Conservation (phyloP, 1,140 invertebrate species). For the Drosophila murphyi region DNA sequence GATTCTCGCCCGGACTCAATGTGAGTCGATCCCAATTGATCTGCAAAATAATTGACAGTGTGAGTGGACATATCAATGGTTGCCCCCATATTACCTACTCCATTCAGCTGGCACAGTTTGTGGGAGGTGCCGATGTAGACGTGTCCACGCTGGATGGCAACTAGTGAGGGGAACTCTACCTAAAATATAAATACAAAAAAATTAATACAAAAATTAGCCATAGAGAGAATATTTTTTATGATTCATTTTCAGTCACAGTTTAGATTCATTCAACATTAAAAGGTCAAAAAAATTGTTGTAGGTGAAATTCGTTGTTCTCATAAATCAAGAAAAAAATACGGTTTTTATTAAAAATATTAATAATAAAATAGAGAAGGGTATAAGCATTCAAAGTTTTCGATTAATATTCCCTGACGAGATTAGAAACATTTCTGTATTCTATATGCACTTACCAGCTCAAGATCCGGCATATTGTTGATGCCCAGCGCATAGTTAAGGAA, state of each 20-base stretch:
- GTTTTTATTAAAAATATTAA: too few species aligned
- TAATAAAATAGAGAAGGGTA: too few species aligned
- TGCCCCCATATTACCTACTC: conserved; percentile 31
- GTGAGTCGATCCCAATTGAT: conserved; percentile 77
- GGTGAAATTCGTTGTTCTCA: too few species aligned
- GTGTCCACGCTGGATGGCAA: conserved; percentile 77
- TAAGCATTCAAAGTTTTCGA: too few species aligned
- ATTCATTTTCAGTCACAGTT: too few species aligned
- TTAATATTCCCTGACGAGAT: background rate
- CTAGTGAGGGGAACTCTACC: conserved; percentile 67
- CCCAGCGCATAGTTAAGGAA: conserved; percentile 96
- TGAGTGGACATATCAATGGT: background rate
- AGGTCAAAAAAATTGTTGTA: too few species aligned
- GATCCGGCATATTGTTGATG: conserved; percentile 84
- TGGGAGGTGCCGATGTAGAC: conserved; percentile 67
- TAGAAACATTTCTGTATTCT: background rate
- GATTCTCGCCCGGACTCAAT: conserved; percentile 62
- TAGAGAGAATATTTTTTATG: too few species aligned
- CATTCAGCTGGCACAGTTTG: conserved; percentile 68
- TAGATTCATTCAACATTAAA: too few species aligned
- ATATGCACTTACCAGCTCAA: conserved; percentile 56
- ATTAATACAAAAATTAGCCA: background rate
- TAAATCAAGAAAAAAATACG: too few species aligned
- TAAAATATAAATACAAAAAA: conserved; percentile 31
- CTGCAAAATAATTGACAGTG: conserved; percentile 21